These are phyloP conservation scores for Gadus macrocephalus DNA, from an alignment of 2,113 vertebrate species.

Conservation along the genomic window DNA sequence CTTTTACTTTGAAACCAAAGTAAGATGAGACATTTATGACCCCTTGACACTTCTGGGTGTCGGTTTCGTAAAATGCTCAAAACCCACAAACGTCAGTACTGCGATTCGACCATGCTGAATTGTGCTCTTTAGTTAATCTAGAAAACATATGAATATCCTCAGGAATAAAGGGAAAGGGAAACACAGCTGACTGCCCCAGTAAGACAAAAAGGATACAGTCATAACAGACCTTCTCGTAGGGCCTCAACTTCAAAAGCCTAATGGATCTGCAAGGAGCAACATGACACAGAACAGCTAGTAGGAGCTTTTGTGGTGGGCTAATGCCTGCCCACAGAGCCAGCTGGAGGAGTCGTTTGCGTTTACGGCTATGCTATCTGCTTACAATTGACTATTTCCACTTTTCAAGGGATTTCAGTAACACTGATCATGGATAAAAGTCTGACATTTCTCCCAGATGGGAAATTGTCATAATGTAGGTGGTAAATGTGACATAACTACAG, in stretches of 20 bases:
- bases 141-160: too few species aligned
- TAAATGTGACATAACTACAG: too few species aligned
- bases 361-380: slow-evolving; percentile 16
- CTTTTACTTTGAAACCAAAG: too few species aligned
- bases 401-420: slow-evolving; percentile 24
- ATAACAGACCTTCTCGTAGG: slow-evolving; percentile 15
- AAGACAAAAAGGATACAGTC: background rate
- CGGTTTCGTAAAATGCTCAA: too few species aligned
- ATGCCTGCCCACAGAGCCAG: slow-evolving; percentile 41
- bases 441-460: slow-evolving; percentile 26
- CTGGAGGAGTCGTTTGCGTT: slow-evolving; percentile 47
- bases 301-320: slow-evolving; percentile 43
- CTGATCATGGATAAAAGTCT: background rate
- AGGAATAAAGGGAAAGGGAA: too few species aligned
- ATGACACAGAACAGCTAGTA: slow-evolving; percentile 35
- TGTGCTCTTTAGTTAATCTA: too few species aligned
- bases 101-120: too few species aligned
- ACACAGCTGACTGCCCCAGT: background rate
- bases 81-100: too few species aligned
- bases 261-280: slow-evolving; percentile 60
- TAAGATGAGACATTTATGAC: too few species aligned
- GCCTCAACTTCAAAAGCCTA: slow-evolving; percentile 46
- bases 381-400: slow-evolving; percentile 13
- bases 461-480: background rate
- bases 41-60: too few species aligned